Base-by-base conservation (phyloP, 2,888 invertebrate genomes). In the Chrysotoxum bicinctum region DNA sequence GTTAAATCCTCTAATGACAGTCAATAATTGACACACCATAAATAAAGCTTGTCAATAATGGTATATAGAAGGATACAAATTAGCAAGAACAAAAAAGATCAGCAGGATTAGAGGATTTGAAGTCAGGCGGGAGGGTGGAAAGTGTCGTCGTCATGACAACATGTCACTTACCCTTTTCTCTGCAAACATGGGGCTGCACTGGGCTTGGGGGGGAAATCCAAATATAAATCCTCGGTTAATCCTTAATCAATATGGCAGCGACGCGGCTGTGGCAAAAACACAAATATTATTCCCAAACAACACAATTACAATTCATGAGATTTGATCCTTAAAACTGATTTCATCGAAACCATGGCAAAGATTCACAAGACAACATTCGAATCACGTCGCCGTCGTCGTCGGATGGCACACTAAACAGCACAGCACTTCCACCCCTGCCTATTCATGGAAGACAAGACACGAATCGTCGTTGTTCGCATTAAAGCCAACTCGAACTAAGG, bases 271-370 rank as follows among this genome's bases (percentile, higher is more conserved):
- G 21, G 5, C 50, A 35, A 35, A 30, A 54, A 37, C 23, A 60
- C 40, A 23, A 68, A 26, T 37, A 68, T 62, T 45, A 52, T 43
- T 19, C 30, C 12, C 12, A 14, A n/a, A 35, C n/a, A 14, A 35
- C 68, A 69, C 52, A 56, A 66, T 76, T 72, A 72, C 66, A 82
- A 82, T 82, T 70, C 76, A 64, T 64, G 30, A 58, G 54, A 77
- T 68, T 35, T 82, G 72, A 77, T 82, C 72, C 77, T 70, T 76
- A 23, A 68, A 66, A 52, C 50, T 66, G 50, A 68, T 78, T 56
- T 56, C 32, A 78, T 56, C 56, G 35, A 64, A 64, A 48, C 58
- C 35, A 54, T 6, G 40, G 16, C 64, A 68, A 43, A 10, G 14
- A 43, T 60, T 21, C 60, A 62, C 52, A 62, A 73, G 50, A 73